Percentiles rank a stretch among this genome's conserved stretches.
Conservation (phyloP, 2,113 vertebrate species). For the Nothocercus nigrocapillus region DNA sequence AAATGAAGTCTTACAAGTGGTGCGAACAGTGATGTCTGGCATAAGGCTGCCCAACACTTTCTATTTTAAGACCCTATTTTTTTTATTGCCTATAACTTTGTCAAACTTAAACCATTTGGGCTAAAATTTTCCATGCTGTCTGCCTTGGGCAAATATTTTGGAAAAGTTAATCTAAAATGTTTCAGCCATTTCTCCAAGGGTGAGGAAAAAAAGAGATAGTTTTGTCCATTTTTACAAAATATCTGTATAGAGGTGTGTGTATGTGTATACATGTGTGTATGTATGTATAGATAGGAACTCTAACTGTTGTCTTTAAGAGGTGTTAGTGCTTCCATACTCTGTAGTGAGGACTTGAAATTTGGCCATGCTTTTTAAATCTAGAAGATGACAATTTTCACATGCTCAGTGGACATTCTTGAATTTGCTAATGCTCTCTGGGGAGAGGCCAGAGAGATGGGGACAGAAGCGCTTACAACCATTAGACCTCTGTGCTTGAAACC, state of each 20-base stretch:
- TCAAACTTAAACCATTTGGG: constrained; percentile 22
- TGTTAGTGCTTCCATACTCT: not conserved
- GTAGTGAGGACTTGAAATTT: not conserved
- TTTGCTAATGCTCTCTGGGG: not conserved
- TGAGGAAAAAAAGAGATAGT: not conserved
- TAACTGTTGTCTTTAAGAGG: not conserved
- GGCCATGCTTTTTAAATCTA: not conserved
- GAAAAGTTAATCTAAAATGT: not conserved
- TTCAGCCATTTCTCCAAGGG: not conserved
- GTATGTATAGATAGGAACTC: not conserved
- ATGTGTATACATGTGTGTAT: too few relatives aligned
- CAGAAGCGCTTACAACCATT: not conserved
- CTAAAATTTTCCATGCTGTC: constrained; percentile 25
- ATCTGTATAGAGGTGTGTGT: not conserved
- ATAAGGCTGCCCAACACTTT: constrained; percentile 35
- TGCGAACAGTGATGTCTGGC: constrained; percentile 7
- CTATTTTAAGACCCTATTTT: constrained; percentile 13
- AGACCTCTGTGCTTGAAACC: not conserved
- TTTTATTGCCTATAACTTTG: constrained; percentile 17
- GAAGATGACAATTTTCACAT: not conserved
- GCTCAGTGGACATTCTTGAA: not conserved
- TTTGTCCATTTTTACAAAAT: not conserved
- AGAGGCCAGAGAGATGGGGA: not conserved
- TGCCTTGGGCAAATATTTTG: constrained; percentile 24
- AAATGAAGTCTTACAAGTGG: constrained; percentile 55